Conservation (phyloP, 2,888 invertebrate genomes). For the Andrena haemorrhoa region DNA sequence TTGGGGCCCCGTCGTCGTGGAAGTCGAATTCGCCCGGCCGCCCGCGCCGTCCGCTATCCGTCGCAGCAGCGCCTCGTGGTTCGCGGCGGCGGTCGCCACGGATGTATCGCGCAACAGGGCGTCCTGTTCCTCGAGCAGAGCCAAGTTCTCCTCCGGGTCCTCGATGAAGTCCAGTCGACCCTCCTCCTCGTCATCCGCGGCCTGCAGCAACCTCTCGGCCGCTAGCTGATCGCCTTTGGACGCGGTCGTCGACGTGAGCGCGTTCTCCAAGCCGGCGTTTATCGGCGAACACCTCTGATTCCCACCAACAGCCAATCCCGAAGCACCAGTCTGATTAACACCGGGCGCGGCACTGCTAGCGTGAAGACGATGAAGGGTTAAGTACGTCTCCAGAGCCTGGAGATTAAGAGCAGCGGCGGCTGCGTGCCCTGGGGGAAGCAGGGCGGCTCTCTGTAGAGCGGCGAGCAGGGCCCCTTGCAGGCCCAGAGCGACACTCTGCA, state of each 20-base stretch:
- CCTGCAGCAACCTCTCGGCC: constrained; percentile 58
- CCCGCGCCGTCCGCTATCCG: constrained; percentile 80
- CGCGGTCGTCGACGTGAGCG: constrained; percentile 51
- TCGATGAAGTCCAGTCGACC: constrained; percentile 79
- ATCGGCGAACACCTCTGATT: constrained; percentile 68
- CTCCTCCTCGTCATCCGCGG: constrained; percentile 75
- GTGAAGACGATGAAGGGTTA: constrained; percentile 92
- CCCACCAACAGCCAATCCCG: constrained; percentile 71
- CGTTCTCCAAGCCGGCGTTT: constrained; percentile 83
- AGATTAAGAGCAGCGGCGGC: constrained; percentile 94
- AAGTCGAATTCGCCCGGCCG: constrained; percentile 35
- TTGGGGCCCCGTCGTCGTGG: constrained; percentile 31
- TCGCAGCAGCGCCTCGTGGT: constrained; percentile 79
- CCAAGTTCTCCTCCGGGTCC: constrained; percentile 89
- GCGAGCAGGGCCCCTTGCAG: constrained; percentile 94
- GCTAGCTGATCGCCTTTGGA: constrained; percentile 51
- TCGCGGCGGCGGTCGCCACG: constrained; percentile 49
- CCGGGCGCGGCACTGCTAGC: constrained; percentile 87
- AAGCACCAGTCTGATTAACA: constrained; percentile 69
- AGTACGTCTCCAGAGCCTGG: constrained; percentile 94
- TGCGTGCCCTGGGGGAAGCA: constrained; percentile 93
- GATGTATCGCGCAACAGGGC: constrained; percentile 87
- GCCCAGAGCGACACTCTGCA: constrained; percentile 92
- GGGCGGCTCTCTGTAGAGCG: constrained; percentile 93
- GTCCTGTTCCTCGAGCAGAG: constrained; percentile 91